Evolutionary conservation across 2,888 invertebrate species (phyloP).

Genomic region (Acrobasis repandana): DNA sequence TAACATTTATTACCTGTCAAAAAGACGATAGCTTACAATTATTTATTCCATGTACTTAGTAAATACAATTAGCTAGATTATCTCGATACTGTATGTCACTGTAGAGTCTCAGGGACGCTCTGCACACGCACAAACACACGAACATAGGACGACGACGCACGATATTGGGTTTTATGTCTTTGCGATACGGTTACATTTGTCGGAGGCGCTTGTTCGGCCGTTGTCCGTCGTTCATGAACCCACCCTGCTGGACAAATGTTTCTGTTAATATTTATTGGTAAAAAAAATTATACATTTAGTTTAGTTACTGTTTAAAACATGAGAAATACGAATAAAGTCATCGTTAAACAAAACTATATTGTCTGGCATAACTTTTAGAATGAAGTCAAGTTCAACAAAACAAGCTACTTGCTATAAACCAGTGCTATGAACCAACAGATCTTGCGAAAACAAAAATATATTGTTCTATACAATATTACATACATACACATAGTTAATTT

Average conservation of each 20-base stretch:
- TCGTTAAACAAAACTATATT: too few species aligned
- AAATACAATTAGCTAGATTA: conserved; percentile 81
- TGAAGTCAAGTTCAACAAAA: too few species aligned
- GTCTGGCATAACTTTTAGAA: too few species aligned
- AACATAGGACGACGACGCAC: conserved; percentile 66
- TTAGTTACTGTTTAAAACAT: too few species aligned
- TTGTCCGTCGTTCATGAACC: conserved; percentile 79
- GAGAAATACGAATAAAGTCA: too few species aligned
- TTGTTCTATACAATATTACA: too few species aligned
- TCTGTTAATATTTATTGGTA: neutral
- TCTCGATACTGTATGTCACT: conserved; percentile 60
- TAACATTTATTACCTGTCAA: conserved; percentile 80
- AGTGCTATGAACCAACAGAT: too few species aligned
- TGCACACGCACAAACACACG: conserved; percentile 65
- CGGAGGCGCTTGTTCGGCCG: conserved; percentile 78
- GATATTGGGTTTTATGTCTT: conserved; percentile 43
- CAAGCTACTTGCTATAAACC: too few species aligned
- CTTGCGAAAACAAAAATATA: too few species aligned
- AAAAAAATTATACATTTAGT: neutral
- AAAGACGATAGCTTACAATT: conserved; percentile 77
- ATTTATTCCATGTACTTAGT: conserved; percentile 78
- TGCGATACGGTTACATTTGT: conserved; percentile 63
- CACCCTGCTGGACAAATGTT: conserved; percentile 53
- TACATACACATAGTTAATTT: too few species aligned
- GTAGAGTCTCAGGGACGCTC: conserved; percentile 61